Evolutionary conservation across 2,888 invertebrate species (phyloP).

Genomic region (Himalopsyche japonica): DNA sequence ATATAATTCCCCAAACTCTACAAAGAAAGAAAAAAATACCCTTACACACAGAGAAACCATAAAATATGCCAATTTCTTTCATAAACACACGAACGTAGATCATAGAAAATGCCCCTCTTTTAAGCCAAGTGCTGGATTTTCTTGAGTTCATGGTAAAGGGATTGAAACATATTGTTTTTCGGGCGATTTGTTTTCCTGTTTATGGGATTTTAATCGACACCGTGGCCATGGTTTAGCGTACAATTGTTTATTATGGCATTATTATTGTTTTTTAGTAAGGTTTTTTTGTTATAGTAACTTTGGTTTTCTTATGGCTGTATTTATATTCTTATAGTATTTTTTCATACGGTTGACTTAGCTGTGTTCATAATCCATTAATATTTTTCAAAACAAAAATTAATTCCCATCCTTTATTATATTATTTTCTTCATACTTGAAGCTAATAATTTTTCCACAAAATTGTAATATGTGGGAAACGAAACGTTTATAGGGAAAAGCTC

Average conservation of each 20-base stretch:
- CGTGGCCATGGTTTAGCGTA: constrained; percentile 28
- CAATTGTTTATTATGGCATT: neutral
- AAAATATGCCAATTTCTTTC: constrained; percentile 29
- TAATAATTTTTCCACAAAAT: no score
- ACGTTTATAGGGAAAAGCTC: no score
- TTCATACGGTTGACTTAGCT: no score
- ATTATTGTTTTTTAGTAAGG: neutral
- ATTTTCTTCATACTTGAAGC: no score
- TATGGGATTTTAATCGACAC: constrained; percentile 38
- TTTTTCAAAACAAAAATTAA: no score
- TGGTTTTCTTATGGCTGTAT: neutral
- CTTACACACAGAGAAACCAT: neutral
- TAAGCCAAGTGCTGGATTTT: constrained; percentile 10
- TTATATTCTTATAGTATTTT: no score
- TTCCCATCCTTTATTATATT: no score
- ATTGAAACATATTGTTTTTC: constrained; percentile 40
- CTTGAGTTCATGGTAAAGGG: constrained; percentile 16
- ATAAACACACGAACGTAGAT: constrained; percentile 24
- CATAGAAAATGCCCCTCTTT: constrained; percentile 14
- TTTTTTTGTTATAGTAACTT: neutral
- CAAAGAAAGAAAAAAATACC: neutral
- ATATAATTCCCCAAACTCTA: neutral
- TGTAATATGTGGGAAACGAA: no score
- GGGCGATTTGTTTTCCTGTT: constrained; percentile 37
- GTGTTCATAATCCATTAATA: no score